Base-by-base conservation (phyloP, 1,140 invertebrate species). In the Scaptomyza graminum region DNA sequence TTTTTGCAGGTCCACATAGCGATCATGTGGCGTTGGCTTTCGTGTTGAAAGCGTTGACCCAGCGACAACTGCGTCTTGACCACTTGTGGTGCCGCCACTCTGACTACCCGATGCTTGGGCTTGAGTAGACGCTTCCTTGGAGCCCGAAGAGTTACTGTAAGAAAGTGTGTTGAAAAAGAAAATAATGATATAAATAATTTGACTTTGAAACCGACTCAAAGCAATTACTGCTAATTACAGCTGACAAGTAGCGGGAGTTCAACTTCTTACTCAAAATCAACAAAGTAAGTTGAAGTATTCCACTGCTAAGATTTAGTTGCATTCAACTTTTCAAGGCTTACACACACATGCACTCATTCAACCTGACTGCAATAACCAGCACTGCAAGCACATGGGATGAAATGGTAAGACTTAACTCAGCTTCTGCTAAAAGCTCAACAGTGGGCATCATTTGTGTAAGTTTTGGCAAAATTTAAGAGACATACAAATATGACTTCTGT, bases 1-100 rank as follows among this genome's bases (percentile, higher is more conserved):
- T 72, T 71, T 85, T 55, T 93, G 43, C 28, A 95, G 91, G 81
- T 95, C 94, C 37, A 82, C 74, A 79, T 95, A 95, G 41, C 93
- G 92, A 83, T 95, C 94, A 72, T 93, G 93, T 0, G 88, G 79
- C 37, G 39, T 70, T 13, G 78, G 82, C 31, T 90, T 91, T 8
- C 77, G 55, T 22, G 90, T 90, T 11, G 84, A 71, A 12, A 74
- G 22, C 44, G 56, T 66, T 6, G 67, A 16, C 0, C 69, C 61
- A 7, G 74, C 61, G 7, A 49, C 71, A 7, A 55, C 74, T 9
- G 63, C 74, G 41, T 77, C 80, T 52, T 81, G 76, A 25, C 77
- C 74, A 51, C 72, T 76, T 60, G 76, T 64, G 8, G 76, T 72
- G 28, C 83, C 88, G 12, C 71, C 82, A 64, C 74, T 88, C 67